phyloP scores from a whole-genome alignment of 2,797 vertebrate genomes.

The Lycodopsis pacificus region DNA sequence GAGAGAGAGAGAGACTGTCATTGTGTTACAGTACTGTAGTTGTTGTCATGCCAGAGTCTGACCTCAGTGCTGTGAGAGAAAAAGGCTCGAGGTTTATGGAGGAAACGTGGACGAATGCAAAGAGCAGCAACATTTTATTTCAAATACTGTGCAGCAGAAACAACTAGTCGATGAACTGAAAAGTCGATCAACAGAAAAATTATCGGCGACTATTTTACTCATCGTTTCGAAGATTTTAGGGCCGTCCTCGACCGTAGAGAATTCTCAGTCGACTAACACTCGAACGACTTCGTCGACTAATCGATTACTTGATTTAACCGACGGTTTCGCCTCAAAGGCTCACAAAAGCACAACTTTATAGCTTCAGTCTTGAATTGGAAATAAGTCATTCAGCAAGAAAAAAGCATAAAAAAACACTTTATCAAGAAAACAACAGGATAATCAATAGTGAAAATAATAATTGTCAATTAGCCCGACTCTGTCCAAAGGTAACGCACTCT shows the following conservation, averaged over 20 bases:
- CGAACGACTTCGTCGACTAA: neutral
- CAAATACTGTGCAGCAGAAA: neutral
- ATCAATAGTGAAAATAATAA: no score
- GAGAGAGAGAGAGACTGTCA: conserved; percentile 19
- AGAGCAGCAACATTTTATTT: neutral
- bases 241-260: no score
- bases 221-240: neutral
- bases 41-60: conserved; percentile 8
- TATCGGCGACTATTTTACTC: neutral
- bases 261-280: no score
- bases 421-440: no score
- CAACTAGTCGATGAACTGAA: neutral
- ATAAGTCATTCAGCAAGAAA: neutral
- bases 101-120: neutral
- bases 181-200: no score
- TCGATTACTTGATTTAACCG: neutral
- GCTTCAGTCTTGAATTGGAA: neutral
- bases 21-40: conserved; percentile 27
- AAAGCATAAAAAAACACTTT: neutral
- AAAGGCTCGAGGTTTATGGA: neutral
- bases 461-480: no score
- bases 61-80: neutral
- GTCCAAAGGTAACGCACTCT: no score
- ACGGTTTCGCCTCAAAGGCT: neutral
- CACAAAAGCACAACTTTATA: neutral